phyloP scores from a whole-genome alignment of 2,113 vertebrate species.

The Tretioscincus oriximinensis region DNA sequence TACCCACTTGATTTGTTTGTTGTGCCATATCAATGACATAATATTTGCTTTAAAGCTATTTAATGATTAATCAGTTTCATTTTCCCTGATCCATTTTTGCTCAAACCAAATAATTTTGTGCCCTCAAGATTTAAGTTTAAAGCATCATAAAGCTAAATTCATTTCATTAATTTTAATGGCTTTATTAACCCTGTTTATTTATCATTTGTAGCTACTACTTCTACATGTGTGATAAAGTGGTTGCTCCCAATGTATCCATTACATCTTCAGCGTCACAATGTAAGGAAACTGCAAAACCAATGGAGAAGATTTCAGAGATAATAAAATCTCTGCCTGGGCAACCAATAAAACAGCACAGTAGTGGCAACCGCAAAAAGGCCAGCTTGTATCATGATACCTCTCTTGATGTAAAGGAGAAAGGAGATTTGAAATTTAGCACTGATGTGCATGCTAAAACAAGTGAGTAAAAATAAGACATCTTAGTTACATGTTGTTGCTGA shows the following conservation, averaged over 20 bases:
- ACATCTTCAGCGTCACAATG: slow-evolving; percentile 72
- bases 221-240: slow-evolving; percentile 96
- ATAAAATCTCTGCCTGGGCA: slow-evolving; percentile 76
- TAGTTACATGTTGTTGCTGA: neutral
- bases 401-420: slow-evolving; percentile 77
- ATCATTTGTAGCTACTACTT: slow-evolving; percentile 87
- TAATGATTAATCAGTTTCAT: neutral
- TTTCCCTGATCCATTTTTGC: neutral
- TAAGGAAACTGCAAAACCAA: slow-evolving; percentile 72
- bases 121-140: neutral
- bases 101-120: neutral
- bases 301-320: slow-evolving; percentile 76
- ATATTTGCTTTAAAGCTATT: neutral
- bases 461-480: slow-evolving; percentile 59
- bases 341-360: slow-evolving; percentile 79
- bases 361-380: slow-evolving; percentile 72
- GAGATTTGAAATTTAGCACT: slow-evolving; percentile 71
- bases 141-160: slow-evolving; percentile 12
- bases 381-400: slow-evolving; percentile 76
- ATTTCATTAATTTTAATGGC: slow-evolving; percentile 4
- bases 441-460: slow-evolving; percentile 61
- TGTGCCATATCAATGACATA: slow-evolving; percentile 13
- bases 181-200: slow-evolving; percentile 46
- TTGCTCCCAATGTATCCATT: slow-evolving; percentile 94
- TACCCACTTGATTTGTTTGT: neutral